Evolutionary conservation across 2,888 invertebrate species (phyloP), one percentile per base, ranked within the genome.

Genomic region (Lydus trimaculatus): DNA sequence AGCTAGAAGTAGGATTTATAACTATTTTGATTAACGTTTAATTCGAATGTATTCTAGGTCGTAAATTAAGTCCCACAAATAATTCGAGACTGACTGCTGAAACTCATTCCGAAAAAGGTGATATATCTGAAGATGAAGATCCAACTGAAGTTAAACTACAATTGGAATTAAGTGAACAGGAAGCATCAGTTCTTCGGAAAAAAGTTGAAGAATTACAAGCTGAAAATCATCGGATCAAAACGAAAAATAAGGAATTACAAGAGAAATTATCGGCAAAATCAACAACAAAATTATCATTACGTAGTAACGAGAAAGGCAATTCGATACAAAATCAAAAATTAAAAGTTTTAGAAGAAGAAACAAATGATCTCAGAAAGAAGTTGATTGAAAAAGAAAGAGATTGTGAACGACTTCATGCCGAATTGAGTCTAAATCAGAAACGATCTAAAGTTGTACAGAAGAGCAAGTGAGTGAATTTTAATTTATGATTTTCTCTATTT

Each of bases 111-210:
- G 92, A 92, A 79, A 92, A 92, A 80, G 91, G 92, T 80, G 92
- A 92, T 81, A 90, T 91, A 64, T 91, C 90, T 72, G 91, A 92
- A 9, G 93, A 92, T 79, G 95, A 95, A 77, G 94, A 95, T 85
- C 91, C 92, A 15, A 90, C 93, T 23, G 96, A 97, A 84, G 85
- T 96, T 68, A 91, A 94, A 79, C 88, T 97, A 52, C 91, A 96
- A 75, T 86, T 97, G 63, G 97, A 97, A 84, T 88, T 96, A 61
- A 94, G 94, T 81, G 96, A 97, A 85, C 95, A 95, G 87, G 97
- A 97, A 87, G 91, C 95, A 66, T 90, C 92, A 25, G 93, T 95
- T 69, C 86, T 96, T 72, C 89, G 94, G 56, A 89, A 93, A 74
- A 96, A 96, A 86, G 91, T 95, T 67, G 94, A 94, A 83, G 94